A percentile compares a stretch with the other conserved stretches of the same genome.
Evolutionary conservation across 2,797 vertebrate species (phyloP).

Genomic region (Pterois miles): DNA sequence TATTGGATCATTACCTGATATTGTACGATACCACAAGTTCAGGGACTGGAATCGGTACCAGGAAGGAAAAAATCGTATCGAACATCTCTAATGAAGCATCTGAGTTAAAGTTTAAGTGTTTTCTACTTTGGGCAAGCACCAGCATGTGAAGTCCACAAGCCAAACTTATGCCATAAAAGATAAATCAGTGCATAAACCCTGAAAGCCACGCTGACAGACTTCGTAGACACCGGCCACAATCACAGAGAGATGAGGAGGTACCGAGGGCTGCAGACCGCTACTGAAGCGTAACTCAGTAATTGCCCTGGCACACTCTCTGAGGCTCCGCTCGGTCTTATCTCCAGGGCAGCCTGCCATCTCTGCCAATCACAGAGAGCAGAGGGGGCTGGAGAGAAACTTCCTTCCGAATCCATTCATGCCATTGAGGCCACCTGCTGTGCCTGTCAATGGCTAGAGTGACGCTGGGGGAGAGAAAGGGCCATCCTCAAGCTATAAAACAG

Average conservation of each 20-base stretch:
- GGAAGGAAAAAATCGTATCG: too few species aligned
- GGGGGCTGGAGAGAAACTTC: conserved; percentile 70
- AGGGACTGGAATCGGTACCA: too few species aligned
- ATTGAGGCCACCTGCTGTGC: conserved; percentile 83
- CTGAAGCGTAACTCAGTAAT: conserved; percentile 56
- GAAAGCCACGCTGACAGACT: conserved; percentile 3
- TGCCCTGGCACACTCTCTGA: conserved; percentile 67
- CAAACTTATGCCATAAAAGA: not conserved
- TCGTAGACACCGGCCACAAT: conserved; percentile 25
- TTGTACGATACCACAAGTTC: too few species aligned
- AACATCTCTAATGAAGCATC: too few species aligned
- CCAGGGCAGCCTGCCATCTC: conserved; percentile 78
- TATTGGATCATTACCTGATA: too few species aligned
- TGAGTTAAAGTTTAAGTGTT: not conserved
- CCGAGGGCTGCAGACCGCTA: conserved; percentile 46
- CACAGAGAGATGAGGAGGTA: conserved; percentile 33
- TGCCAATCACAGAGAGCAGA: conserved; percentile 78
- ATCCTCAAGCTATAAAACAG: conserved; percentile 51
- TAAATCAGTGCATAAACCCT: not conserved
- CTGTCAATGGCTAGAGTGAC: conserved; percentile 77
- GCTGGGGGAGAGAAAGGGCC: conserved; percentile 56
- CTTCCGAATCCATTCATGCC: conserved; percentile 86
- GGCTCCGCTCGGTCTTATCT: conserved; percentile 68
- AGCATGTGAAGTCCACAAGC: not conserved
- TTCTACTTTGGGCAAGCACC: not conserved